phyloP scores from a whole-genome alignment of 2,113 vertebrate genomes.

The Ciconia boyciana region DNA sequence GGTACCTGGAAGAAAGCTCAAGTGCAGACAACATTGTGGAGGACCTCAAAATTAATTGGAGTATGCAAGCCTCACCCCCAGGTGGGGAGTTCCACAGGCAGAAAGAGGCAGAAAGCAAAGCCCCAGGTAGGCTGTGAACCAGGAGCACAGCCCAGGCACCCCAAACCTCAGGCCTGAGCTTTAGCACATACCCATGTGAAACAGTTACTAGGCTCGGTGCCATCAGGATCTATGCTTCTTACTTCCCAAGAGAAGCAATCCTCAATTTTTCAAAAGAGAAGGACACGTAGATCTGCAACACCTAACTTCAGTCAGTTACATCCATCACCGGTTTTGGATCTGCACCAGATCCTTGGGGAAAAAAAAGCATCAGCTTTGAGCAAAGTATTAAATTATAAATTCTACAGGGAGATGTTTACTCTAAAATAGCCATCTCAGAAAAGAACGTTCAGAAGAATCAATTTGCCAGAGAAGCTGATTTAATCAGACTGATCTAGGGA shows the following conservation, averaged over 20 bases:
- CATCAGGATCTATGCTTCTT: not conserved
- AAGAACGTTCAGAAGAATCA: not conserved
- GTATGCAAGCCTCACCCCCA: not conserved
- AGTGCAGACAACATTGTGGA: not conserved
- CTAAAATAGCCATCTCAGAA: not conserved
- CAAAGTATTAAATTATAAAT: not conserved
- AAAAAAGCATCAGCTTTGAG: not conserved
- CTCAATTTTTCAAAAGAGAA: not conserved
- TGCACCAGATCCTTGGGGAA: not conserved
- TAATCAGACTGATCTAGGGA: not conserved
- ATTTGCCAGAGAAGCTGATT: not conserved
- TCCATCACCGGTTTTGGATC: not conserved
- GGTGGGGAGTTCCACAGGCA: not conserved
- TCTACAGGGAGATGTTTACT: not conserved
- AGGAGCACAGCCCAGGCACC: not conserved
- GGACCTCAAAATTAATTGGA: not conserved
- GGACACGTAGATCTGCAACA: not conserved
- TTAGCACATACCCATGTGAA: accelerated
- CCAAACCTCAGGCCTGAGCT: not conserved
- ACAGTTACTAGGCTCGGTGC: not conserved
- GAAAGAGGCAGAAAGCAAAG: not conserved
- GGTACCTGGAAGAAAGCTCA: not conserved
- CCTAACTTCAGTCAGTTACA: not conserved
- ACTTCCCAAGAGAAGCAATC: not conserved
- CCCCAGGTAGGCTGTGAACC: not conserved